Evolutionary conservation across 2,888 invertebrate genomes (phyloP).

Genomic region (Scaptomyza polygonia): DNA sequence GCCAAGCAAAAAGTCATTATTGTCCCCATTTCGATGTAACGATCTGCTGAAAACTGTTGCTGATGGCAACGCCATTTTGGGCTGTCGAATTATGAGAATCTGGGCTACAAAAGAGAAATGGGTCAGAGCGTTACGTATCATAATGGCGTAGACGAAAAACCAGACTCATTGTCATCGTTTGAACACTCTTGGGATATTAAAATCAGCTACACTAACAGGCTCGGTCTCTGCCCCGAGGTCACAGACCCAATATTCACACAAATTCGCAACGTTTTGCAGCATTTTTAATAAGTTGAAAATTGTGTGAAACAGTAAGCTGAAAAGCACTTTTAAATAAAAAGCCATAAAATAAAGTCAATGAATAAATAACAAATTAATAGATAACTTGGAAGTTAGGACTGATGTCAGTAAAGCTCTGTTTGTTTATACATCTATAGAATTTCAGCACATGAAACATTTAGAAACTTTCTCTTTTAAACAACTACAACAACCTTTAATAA

Average conservation of each 20-base stretch:
- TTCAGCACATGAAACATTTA: not conserved
- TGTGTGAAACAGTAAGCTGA: conserved; percentile 27
- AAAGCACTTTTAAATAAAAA: not conserved
- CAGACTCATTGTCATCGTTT: conserved; percentile 39
- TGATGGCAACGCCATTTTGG: conserved; percentile 1
- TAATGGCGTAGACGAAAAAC: conserved; percentile 4
- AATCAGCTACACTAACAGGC: conserved; percentile 4
- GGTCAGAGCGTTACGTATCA: conserved; percentile 2
- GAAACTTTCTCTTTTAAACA: not conserved
- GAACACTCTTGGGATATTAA: conserved; percentile 32
- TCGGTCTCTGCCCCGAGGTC: conserved; percentile 28
- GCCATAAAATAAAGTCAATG: not conserved
- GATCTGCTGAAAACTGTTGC: not conserved
- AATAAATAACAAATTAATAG: conserved; percentile 8
- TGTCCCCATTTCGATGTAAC: not conserved
- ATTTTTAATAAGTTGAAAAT: conserved; percentile 31
- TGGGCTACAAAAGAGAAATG: not conserved
- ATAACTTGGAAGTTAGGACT: not conserved
- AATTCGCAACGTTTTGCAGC: conserved; percentile 32
- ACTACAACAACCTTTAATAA: no score
- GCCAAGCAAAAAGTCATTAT: not conserved
- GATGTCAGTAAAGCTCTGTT: not conserved
- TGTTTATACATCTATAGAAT: no score
- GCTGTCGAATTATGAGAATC: not conserved
- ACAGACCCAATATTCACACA: conserved; percentile 22